Evolutionary conservation across 2,797 vertebrate species (phyloP), one percentile per base, ranked within the genome.

Genomic region (Darevskia mixta): DNA sequence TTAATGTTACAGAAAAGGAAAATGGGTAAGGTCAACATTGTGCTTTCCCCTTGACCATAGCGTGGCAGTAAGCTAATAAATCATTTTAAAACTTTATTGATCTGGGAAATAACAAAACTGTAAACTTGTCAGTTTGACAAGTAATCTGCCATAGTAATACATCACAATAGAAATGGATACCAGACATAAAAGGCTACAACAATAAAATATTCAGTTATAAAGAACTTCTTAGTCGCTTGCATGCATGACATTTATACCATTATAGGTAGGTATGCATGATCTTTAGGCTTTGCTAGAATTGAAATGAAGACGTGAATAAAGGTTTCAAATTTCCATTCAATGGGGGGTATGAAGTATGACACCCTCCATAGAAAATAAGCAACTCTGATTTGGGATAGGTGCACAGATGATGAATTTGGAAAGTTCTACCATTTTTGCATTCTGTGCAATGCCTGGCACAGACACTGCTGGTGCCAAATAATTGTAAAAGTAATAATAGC

Each of bases 71-170:
- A 89, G 55, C 84, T 81, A 89, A 89, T 89, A 89, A 89, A 89
- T 89, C 88, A 89, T 82, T 85, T 89, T 89, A 89, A 89, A 89
- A 89, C 88, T 86, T 85, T 89, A 89, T 89, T 89, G 88, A 89
- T 89, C 88, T 82, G 71, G 88, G 88, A 86, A 89, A 89, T 89
- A 89, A 89, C 88, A 89, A 86, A 89, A 89, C 88, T 89, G 88
- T 89, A 89, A 89, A 89, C 79, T 82, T 89, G 88, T 86, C 88
- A 89, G 78, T 81, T 86, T 89, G 88, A 89, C 88, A 86, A 89
- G 88, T 86, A 89, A 89, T 89, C 88, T 89, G 49, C 78, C 61
- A 11, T 67, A 82, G 83, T 82, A 86, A 89, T 89, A 89, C 45
- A 89, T 89, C 88, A 89, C 88, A 89, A 89, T 82, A 85, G 83